Evolutionary conservation across 2,797 vertebrate species (phyloP).

Genomic region (Florisuga fusca): DNA sequence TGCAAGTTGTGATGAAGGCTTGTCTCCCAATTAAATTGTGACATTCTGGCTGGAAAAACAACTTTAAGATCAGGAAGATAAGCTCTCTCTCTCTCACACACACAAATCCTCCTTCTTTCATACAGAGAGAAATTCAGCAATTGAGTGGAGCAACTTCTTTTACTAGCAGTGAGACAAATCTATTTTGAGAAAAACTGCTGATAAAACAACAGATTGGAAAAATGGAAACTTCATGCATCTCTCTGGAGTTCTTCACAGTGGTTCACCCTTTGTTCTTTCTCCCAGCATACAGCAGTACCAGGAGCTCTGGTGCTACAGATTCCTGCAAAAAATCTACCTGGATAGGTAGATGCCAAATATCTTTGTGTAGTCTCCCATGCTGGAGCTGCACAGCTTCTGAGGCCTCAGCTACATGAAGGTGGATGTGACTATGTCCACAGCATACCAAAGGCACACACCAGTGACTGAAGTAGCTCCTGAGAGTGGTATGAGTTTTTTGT

Average conservation of each 20-base stretch:
- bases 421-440: rapidly evolving
- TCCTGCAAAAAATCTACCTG: not conserved
- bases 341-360: not conserved
- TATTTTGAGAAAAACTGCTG: not conserved
- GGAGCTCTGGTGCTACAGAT: not conserved
- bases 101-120: not conserved
- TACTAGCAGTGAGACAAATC: constrained; percentile 21
- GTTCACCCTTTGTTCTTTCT: not conserved
- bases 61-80: constrained; percentile 39
- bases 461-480: not conserved
- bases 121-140: not conserved
- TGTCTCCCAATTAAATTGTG: constrained; percentile 45
- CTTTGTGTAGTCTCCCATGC: too few species aligned
- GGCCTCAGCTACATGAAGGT: not conserved
- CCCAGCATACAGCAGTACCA: not conserved
- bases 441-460: rapidly evolving
- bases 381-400: not conserved
- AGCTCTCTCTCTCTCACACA: not conserved
- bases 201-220: constrained; percentile 18
- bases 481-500: not conserved
- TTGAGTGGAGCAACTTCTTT: constrained; percentile 10
- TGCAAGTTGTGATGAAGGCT: constrained; percentile 48
- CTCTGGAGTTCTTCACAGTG: not conserved
- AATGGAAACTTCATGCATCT: not conserved
- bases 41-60: constrained; percentile 46